Evolutionary conservation across 2,797 vertebrate species (phyloP).

Genomic region (Tapirus indicus): DNA sequence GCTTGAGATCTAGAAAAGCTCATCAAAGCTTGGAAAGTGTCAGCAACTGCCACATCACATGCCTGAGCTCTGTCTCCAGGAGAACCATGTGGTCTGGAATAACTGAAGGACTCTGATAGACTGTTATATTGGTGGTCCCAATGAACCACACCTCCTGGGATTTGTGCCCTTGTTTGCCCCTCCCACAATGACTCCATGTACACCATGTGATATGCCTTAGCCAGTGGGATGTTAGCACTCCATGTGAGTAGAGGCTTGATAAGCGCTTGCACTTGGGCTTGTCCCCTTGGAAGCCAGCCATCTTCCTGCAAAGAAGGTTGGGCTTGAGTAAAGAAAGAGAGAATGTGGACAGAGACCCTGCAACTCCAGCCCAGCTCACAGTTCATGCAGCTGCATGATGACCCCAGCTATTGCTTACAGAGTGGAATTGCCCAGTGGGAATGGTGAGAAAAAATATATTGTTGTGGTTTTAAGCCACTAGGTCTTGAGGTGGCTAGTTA

Average conservation of each 20-base stretch:
- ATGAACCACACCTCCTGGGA: neutral
- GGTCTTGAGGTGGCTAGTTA: neutral
- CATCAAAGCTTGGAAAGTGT: neutral
- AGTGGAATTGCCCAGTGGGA: neutral
- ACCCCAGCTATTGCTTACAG: accelerated
- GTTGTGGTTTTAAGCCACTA: neutral
- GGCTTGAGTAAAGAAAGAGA: neutral
- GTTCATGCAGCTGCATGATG: neutral
- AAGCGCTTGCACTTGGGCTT: neutral
- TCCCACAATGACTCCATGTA: neutral
- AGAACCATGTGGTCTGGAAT: neutral
- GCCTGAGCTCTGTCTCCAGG: neutral
- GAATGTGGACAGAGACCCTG: neutral
- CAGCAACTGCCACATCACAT: neutral
- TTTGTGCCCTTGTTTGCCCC: neutral
- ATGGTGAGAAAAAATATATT: neutral
- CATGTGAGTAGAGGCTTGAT: neutral
- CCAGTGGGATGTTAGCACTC: neutral
- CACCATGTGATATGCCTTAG: neutral
- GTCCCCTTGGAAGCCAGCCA: neutral
- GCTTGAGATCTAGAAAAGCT: neutral
- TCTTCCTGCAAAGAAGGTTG: neutral
- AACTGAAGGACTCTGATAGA: neutral
- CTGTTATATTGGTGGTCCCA: neutral
- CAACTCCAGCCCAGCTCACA: neutral